Conservation (phyloP, 1,140 invertebrate species). For the Hycleus cichorii region DNA sequence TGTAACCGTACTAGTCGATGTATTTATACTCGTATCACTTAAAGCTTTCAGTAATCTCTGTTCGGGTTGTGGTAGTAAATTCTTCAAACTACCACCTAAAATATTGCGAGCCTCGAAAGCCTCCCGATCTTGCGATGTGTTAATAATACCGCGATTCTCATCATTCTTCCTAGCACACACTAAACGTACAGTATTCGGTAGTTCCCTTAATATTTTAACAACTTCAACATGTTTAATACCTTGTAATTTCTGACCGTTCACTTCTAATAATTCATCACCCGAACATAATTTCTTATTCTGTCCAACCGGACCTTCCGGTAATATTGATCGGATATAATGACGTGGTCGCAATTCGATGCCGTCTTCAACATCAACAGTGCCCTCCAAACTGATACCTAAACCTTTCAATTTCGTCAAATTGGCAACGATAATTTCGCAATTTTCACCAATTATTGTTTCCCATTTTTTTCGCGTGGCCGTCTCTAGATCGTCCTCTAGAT, state of each 20-base stretch:
- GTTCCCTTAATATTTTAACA: constrained; percentile 80
- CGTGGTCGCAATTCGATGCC: constrained; percentile 75
- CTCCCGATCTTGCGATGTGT: constrained; percentile 67
- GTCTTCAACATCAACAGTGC: constrained; percentile 82
- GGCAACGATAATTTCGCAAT: constrained; percentile 68
- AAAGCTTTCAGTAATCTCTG: constrained; percentile 71
- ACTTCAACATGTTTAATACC: constrained; percentile 85
- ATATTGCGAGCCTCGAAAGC: constrained; percentile 69
- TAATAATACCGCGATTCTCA: constrained; percentile 54
- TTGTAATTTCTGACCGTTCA: constrained; percentile 79
- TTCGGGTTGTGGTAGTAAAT: constrained; percentile 37
- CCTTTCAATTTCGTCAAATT: constrained; percentile 79
- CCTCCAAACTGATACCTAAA: constrained; percentile 86
- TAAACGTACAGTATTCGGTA: constrained; percentile 74
- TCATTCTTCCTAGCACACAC: constrained; percentile 65
- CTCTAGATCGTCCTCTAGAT: constrained; percentile 47
- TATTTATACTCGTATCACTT: constrained; percentile 76
- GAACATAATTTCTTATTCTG: constrained; percentile 68
- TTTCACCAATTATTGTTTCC: constrained; percentile 61
- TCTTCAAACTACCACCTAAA: constrained; percentile 55
- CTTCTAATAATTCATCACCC: constrained; percentile 86
- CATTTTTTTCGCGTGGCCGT: constrained; percentile 57
- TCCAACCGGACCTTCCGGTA: constrained; percentile 82
- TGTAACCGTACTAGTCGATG: constrained; percentile 59
- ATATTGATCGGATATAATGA: constrained; percentile 79